These are phyloP conservation scores for Eupeodes latifasciatus DNA, from an alignment of 2,888 invertebrate genomes.

Conservation along the genomic window DNA sequence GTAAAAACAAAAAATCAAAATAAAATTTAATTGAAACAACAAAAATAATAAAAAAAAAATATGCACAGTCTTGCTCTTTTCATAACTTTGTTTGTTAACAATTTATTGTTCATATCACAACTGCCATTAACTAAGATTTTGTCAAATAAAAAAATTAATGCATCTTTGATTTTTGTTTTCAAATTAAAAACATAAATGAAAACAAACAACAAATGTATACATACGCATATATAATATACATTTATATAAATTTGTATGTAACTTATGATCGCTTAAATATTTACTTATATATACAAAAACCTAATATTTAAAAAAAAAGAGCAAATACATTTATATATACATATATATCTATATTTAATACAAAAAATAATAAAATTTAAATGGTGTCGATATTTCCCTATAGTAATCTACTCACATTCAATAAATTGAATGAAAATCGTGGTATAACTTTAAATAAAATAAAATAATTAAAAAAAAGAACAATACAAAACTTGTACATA, in stretches of 20 bases:
- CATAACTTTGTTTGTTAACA: slow-evolving; percentile 6
- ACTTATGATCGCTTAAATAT: slow-evolving; percentile 71
- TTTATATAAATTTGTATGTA: neutral
- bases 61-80: slow-evolving; percentile 3
- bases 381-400: slow-evolving; percentile 70
- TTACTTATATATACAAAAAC: slow-evolving; percentile 49
- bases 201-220: neutral
- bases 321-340: slow-evolving; percentile 58
- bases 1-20: neutral
- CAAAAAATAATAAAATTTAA: slow-evolving; percentile 38
- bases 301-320: slow-evolving; percentile 38
- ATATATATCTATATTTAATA: slow-evolving; percentile 27
- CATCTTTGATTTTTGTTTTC: slow-evolving; percentile 24
- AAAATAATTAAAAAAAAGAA: slow-evolving; percentile 38
- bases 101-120: slow-evolving; percentile 41
- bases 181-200: slow-evolving; percentile 3
- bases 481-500: slow-evolving; percentile 54
- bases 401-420: slow-evolving; percentile 70
- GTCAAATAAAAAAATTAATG: slow-evolving; percentile 13
- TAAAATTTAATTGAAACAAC: neutral
- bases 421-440: slow-evolving; percentile 67
- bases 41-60: neutral
- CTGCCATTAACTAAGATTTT: slow-evolving; percentile 47
- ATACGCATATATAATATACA: slow-evolving; percentile 1
- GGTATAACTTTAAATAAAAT: slow-evolving; percentile 44